Percentiles rank a stretch among this genome's conserved stretches.
phyloP scores from a whole-genome alignment of 1,140 invertebrate species.

The Brachionus paranguensis region DNA sequence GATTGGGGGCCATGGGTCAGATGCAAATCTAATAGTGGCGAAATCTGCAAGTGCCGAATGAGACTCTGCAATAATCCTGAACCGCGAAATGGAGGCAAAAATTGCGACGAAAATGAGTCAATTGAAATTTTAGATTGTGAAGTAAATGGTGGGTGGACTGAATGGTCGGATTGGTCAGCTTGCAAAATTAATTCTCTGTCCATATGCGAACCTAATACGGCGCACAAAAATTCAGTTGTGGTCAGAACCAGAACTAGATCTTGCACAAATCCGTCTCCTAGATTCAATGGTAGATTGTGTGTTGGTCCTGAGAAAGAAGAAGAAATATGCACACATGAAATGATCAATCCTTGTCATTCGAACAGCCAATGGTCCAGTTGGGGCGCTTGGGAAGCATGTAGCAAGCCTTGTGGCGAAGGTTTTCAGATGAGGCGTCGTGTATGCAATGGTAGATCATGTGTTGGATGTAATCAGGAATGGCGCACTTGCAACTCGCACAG shows the following conservation, averaged over 20 bases:
- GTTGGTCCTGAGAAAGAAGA: conserved; percentile 38
- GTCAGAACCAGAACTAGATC: conserved; percentile 15
- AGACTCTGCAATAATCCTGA: conserved; percentile 4
- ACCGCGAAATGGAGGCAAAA: background rate
- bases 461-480: conserved; percentile 2
- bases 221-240: background rate
- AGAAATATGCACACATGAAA: conserved; percentile 15
- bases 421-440: conserved; percentile 4
- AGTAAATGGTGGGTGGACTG: conserved; percentile 27
- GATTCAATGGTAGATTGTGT: conserved; percentile 23
- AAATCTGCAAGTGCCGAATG: conserved; percentile 24
- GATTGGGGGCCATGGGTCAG: background rate
- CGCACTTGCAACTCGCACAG: background rate
- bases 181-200: background rate
- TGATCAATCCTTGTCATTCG: conserved; percentile 8
- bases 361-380: background rate
- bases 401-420: background rate
- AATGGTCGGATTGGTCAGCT: conserved; percentile 21
- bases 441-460: conserved; percentile 18
- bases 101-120: conserved; percentile 3
- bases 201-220: background rate
- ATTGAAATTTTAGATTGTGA: conserved; percentile 20
- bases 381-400: conserved; percentile 12
- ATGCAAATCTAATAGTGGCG: background rate
- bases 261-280: conserved; percentile 18